A percentile compares a stretch with the other conserved stretches of the same genome.
Conservation (phyloP, 2,797 vertebrate genomes). For the Hozukius guyotensis region DNA sequence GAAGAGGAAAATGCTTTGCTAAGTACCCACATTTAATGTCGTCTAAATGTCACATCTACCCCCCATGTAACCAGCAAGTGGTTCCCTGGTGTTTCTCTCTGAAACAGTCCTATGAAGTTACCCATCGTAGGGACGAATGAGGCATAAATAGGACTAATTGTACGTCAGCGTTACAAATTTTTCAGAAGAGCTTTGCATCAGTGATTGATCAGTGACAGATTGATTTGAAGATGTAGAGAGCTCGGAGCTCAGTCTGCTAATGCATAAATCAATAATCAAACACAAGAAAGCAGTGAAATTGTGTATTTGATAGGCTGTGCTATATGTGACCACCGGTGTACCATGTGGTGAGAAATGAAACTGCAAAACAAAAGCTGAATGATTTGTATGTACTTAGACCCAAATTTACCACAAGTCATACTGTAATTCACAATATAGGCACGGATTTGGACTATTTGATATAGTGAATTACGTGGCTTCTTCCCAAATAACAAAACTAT, state of each 20-base stretch:
- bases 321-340: not conserved
- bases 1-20: not conserved
- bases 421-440: not conserved
- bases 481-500: not conserved
- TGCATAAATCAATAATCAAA: not conserved
- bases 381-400: not conserved
- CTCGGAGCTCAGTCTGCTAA: not conserved
- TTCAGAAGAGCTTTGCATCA: not conserved
- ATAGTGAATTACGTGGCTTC: not conserved
- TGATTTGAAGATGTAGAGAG: not conserved
- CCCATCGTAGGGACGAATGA: not conserved
- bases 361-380: not conserved
- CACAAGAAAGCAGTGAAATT: not conserved
- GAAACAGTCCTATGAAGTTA: not conserved
- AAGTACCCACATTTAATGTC: constrained; percentile 10
- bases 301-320: not conserved
- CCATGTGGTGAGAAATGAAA: not conserved
- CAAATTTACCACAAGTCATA: not conserved
- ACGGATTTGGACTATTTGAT: not conserved
- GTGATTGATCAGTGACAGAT: not conserved
- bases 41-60: constrained; percentile 25
- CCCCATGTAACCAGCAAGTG: not conserved
- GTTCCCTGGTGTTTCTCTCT: not conserved
- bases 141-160: not conserved
- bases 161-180: not conserved